These are phyloP conservation scores for Stomatorhinus ivindoensis DNA, from an alignment of 2,113 vertebrate genomes.

Conservation along the genomic window DNA sequence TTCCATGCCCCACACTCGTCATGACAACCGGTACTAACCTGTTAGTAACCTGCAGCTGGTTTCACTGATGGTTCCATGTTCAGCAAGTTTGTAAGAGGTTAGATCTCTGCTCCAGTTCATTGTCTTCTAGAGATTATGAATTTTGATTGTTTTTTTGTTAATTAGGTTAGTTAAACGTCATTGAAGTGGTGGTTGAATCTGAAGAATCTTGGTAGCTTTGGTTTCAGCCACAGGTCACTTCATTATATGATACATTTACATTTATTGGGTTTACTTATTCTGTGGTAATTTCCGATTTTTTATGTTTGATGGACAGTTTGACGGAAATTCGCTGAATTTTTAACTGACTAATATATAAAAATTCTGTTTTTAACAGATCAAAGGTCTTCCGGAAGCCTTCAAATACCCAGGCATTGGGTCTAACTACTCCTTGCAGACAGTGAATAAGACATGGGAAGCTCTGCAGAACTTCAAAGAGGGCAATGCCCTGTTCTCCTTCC, in stretches of 20 bases:
- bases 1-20: no score
- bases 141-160: not conserved
- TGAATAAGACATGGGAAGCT: slow-evolving; percentile 91
- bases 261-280: not conserved
- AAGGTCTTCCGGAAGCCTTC: slow-evolving; percentile 90
- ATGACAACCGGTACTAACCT: not conserved
- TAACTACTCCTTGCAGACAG: slow-evolving; percentile 82
- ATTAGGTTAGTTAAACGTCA: not conserved
- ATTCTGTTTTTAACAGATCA: slow-evolving; percentile 64
- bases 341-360: not conserved
- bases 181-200: not conserved
- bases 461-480: slow-evolving; percentile 84
- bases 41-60: not conserved
- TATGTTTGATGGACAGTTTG: not conserved
- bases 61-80: not conserved
- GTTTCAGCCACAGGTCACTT: not conserved
- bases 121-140: not conserved
- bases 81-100: not conserved
- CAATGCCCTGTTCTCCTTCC: slow-evolving; percentile 87
- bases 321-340: not conserved
- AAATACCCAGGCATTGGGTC: slow-evolving; percentile 83
- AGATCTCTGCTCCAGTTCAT: not conserved
- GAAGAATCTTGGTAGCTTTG: not conserved
- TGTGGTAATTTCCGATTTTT: not conserved
- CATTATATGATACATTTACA: not conserved